Conservation (phyloP, 2,888 invertebrate genomes). For the Phortica magna region DNA sequence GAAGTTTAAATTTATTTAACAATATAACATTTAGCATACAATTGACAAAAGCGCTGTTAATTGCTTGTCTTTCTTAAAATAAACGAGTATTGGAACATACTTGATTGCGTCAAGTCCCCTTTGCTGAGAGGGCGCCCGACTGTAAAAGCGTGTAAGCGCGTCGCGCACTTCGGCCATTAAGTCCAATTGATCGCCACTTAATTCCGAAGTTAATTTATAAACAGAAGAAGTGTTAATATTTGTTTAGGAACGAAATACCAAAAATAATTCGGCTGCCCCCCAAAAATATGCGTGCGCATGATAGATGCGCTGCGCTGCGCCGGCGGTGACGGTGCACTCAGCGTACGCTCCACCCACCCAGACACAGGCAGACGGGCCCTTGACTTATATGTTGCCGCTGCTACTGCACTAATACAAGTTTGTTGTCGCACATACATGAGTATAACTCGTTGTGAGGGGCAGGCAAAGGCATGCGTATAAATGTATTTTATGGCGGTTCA, state of each 20-base stretch:
- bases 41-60: too few relatives aligned
- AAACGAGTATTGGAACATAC: too few relatives aligned
- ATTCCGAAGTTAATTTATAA: background rate
- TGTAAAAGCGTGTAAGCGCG: conserved; percentile 31
- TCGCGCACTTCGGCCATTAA: conserved; percentile 14
- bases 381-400: background rate
- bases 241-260: background rate
- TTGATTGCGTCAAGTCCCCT: too few relatives aligned
- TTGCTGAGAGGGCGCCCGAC: too few relatives aligned
- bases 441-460: too few relatives aligned
- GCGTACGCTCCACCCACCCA: background rate
- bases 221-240: background rate
- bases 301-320: background rate
- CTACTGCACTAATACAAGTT: background rate
- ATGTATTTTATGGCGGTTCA: background rate
- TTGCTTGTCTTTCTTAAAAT: too few relatives aligned
- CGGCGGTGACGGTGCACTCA: background rate
- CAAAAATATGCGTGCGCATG: background rate
- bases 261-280: background rate
- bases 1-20: too few relatives aligned
- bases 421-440: too few relatives aligned
- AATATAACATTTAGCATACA: too few relatives aligned
- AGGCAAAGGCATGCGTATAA: too few relatives aligned
- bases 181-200: conserved; percentile 10
- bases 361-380: too few relatives aligned